Conservation (phyloP, 2,797 vertebrate genomes). For the Picus viridis region DNA sequence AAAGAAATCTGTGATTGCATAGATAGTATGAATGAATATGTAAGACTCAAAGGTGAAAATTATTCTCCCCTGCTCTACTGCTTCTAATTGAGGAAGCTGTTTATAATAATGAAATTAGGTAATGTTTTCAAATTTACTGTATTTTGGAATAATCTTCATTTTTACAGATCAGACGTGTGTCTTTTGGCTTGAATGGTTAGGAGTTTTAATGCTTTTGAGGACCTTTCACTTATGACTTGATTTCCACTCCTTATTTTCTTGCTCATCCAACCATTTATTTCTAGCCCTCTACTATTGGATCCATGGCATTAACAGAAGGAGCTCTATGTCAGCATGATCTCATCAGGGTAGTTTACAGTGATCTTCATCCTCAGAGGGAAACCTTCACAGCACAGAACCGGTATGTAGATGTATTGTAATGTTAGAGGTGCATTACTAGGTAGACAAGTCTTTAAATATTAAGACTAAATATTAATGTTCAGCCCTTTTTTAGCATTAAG, state of each 20-base stretch:
- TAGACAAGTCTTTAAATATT: background rate
- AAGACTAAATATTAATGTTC: background rate
- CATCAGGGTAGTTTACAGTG: conserved; percentile 96
- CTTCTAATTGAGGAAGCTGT: background rate
- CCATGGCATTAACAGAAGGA: conserved; percentile 97
- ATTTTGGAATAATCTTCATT: background rate
- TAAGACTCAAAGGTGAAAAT: background rate
- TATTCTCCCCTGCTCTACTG: background rate
- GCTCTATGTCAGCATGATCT: conserved; percentile 96
- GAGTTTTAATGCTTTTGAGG: background rate
- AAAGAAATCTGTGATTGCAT: background rate
- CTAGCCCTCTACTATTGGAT: conserved; percentile 94
- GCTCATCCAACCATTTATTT: background rate
- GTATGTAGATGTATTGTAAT: conserved; percentile 70
- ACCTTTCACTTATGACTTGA: background rate
- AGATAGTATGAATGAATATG: background rate
- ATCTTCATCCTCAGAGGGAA: conserved; percentile 96
- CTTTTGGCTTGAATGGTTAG: background rate
- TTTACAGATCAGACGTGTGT: background rate
- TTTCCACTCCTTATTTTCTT: background rate
- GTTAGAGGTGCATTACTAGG: background rate
- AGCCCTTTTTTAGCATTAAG: background rate
- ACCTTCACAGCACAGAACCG: conserved; percentile 98
- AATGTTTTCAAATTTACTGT: background rate
- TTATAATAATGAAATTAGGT: background rate